These are phyloP conservation scores for Neelides sp. DNA, from an alignment of 1,140 invertebrate genomes.

Conservation along the genomic window DNA sequence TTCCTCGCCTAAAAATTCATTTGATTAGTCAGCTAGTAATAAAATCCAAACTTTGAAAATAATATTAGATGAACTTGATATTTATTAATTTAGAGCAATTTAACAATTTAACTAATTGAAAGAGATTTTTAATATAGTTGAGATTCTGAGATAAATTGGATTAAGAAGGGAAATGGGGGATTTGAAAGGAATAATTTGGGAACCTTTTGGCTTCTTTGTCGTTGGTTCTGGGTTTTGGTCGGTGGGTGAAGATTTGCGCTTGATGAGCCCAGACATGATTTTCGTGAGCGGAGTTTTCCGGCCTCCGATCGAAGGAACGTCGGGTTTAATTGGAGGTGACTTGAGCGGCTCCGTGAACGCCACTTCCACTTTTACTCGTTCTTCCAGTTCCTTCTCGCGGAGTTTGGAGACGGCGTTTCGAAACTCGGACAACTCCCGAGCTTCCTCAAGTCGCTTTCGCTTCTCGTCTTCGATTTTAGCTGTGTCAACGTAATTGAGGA, in stretches of 20 bases:
- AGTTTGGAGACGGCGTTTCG: slow-evolving; percentile 61
- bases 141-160: background rate
- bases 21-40: background rate
- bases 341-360: slow-evolving; percentile 2
- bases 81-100: background rate
- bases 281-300: slow-evolving; percentile 42
- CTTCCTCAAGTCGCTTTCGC: slow-evolving; percentile 65
- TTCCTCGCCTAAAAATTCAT: too few species aligned
- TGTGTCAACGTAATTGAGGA: slow-evolving; percentile 75
- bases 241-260: slow-evolving; percentile 36
- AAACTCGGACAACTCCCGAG: slow-evolving; percentile 66
- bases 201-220: slow-evolving; percentile 5
- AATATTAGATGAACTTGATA: background rate
- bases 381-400: slow-evolving; percentile 57
- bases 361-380: slow-evolving; percentile 47
- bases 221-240: too few species aligned
- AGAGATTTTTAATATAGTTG: background rate
- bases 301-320: slow-evolving; percentile 9
- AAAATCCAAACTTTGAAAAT: background rate
- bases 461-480: slow-evolving; percentile 70
- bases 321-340: slow-evolving; percentile 9
- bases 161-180: background rate
- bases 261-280: slow-evolving; percentile 45
- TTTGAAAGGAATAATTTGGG: too few species aligned
- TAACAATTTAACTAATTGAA: background rate